Conservation (phyloP, 1,140 invertebrate genomes). For the Drosophila pectinifera region DNA sequence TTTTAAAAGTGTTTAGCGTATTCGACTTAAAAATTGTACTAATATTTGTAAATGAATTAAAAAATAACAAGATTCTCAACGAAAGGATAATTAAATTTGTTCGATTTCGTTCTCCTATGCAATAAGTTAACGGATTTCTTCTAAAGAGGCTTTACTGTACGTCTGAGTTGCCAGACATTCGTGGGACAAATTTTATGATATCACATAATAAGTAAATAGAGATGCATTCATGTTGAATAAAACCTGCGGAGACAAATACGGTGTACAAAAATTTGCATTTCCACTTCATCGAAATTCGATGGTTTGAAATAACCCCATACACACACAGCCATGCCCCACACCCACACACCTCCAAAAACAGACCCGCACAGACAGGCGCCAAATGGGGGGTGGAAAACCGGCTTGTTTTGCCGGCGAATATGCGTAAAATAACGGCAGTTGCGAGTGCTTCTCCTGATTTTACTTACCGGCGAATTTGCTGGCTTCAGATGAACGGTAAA, state of each 20-base stretch:
- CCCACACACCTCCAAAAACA: slow-evolving; percentile 18
- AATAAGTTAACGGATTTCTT: not conserved
- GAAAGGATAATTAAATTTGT: no score
- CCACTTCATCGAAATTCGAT: slow-evolving; percentile 51
- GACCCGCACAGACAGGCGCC: slow-evolving; percentile 53
- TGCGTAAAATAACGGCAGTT: slow-evolving; percentile 53
- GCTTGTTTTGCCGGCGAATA: slow-evolving; percentile 76
- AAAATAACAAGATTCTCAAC: no score
- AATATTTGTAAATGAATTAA: no score
- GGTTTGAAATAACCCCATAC: slow-evolving; percentile 50
- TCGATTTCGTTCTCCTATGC: no score
- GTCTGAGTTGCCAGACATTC: slow-evolving; percentile 32
- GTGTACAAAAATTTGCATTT: slow-evolving; percentile 50
- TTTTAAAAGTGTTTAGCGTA: no score
- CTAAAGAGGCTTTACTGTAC: not conserved
- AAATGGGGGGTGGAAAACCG: slow-evolving; percentile 40
- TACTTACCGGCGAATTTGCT: slow-evolving; percentile 58
- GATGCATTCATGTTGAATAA: slow-evolving; percentile 12
- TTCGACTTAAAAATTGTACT: no score
- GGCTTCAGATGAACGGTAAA: slow-evolving; percentile 10
- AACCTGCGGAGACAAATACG: slow-evolving; percentile 8
- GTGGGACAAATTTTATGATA: slow-evolving; percentile 35
- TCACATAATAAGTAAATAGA: slow-evolving; percentile 13
- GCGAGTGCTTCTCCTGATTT: slow-evolving; percentile 33
- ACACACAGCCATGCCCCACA: slow-evolving; percentile 11